These are phyloP conservation scores for Tuta absoluta DNA, from an alignment of 2,888 invertebrate genomes.

Conservation along the genomic window DNA sequence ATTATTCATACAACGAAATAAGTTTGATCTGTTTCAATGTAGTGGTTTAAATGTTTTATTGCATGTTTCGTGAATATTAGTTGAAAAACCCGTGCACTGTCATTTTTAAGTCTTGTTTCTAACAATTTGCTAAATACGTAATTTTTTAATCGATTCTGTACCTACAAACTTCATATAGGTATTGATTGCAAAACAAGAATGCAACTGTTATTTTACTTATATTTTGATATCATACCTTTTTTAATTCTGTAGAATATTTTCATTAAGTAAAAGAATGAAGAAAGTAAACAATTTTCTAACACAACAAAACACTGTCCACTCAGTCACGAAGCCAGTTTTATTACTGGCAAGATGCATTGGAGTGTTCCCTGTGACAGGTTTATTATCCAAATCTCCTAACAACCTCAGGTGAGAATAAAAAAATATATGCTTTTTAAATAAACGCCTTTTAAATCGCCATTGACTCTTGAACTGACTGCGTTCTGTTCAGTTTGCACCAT, in stretches of 20 bases:
- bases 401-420: conserved; percentile 5
- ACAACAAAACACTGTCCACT: background rate
- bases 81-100: background rate
- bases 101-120: background rate
- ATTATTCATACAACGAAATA: background rate
- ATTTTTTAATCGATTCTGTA: background rate
- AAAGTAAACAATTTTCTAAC: conserved; percentile 5
- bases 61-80: conserved; percentile 2
- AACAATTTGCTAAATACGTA: background rate
- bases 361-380: conserved; percentile 12
- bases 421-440: too few species aligned
- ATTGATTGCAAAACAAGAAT: background rate
- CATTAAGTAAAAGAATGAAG: background rate
- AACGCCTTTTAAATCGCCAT: too few species aligned
- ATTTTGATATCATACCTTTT: background rate
- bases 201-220: background rate
- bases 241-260: background rate
- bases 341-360: conserved; percentile 6
- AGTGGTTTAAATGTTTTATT: background rate
- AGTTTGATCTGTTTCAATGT: background rate
- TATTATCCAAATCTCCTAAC: background rate
- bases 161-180: background rate
- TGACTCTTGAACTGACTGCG: too few species aligned
- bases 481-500: too few species aligned
- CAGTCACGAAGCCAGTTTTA: conserved; percentile 1